These are phyloP conservation scores for Gobiocypris rarus DNA, from an alignment of 2,113 vertebrate genomes.

Conservation along the genomic window DNA sequence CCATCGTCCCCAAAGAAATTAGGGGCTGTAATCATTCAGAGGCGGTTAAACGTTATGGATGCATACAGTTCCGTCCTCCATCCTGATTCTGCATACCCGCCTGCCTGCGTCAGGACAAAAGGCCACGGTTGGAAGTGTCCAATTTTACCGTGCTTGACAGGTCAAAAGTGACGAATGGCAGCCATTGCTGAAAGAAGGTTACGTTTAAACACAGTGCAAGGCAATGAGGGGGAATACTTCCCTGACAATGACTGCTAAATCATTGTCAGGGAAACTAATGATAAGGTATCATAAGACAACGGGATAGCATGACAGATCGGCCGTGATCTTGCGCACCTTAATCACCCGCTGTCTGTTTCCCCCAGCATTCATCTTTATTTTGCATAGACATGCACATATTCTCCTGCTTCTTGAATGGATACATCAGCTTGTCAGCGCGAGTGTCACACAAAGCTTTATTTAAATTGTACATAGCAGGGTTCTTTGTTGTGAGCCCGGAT, in stretches of 20 bases:
- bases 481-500: slow-evolving; percentile 60
- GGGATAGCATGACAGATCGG: slow-evolving; percentile 73
- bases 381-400: slow-evolving; percentile 78
- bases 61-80: slow-evolving; percentile 61
- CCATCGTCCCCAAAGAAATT: slow-evolving; percentile 83
- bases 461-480: slow-evolving; percentile 62
- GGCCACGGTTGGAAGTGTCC: slow-evolving; percentile 68
- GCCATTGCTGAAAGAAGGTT: slow-evolving; percentile 76
- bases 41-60: slow-evolving; percentile 77
- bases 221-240: slow-evolving; percentile 72
- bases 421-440: slow-evolving; percentile 57
- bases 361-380: slow-evolving; percentile 81
- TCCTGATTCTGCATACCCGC: slow-evolving; percentile 65
- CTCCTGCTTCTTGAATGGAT: slow-evolving; percentile 64
- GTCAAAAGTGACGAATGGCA: slow-evolving; percentile 76
- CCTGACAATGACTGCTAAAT: slow-evolving; percentile 74
- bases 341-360: slow-evolving; percentile 72
- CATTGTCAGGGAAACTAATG: slow-evolving; percentile 84
- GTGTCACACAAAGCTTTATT: slow-evolving; percentile 65
- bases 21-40: slow-evolving; percentile 80
- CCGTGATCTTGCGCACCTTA: slow-evolving; percentile 69
- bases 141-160: slow-evolving; percentile 75
- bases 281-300: slow-evolving; percentile 81
- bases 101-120: slow-evolving; percentile 65
- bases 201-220: slow-evolving; percentile 79